Percentiles rank a stretch among this genome's conserved stretches.
Evolutionary conservation across 1,140 invertebrate species (phyloP).

Genomic region (Hestina assimilis): DNA sequence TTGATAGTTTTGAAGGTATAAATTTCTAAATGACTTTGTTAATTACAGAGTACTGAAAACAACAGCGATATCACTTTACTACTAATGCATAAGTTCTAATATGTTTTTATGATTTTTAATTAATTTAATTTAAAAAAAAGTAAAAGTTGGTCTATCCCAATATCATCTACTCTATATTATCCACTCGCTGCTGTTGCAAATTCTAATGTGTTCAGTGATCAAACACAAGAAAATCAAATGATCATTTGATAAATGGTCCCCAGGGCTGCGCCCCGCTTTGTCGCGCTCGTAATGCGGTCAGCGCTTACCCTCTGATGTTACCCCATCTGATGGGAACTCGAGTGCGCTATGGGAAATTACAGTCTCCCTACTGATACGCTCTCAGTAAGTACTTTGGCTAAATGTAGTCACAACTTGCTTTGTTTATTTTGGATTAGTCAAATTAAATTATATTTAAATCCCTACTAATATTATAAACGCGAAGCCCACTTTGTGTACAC

Average conservation of each 20-base stretch:
- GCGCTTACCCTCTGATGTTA: conserved; percentile 34
- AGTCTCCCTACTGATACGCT: conserved; percentile 45
- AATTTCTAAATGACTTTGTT: too few species aligned
- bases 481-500: background rate
- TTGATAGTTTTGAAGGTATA: too few species aligned
- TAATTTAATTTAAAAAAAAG: conserved; percentile 1
- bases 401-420: conserved; percentile 11
- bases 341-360: conserved; percentile 50
- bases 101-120: too few species aligned
- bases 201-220: conserved; percentile 77
- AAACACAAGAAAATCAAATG: conserved; percentile 78
- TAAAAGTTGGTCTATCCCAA: conserved; percentile 44
- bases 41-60: too few species aligned
- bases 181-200: conserved; percentile 55
- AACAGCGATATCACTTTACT: too few species aligned
- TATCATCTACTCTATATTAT: too few species aligned
- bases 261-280: conserved; percentile 55
- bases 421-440: conserved; percentile 6
- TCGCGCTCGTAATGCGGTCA: conserved; percentile 73
- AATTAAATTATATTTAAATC: background rate
- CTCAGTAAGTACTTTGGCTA: conserved; percentile 29
- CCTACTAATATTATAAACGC: background rate
- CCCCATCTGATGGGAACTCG: conserved; percentile 34
- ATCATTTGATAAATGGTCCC: conserved; percentile 77
- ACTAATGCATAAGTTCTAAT: too few species aligned